Base-by-base conservation (phyloP, 1,140 invertebrate genomes). In the Heterodera schachtii region DNA sequence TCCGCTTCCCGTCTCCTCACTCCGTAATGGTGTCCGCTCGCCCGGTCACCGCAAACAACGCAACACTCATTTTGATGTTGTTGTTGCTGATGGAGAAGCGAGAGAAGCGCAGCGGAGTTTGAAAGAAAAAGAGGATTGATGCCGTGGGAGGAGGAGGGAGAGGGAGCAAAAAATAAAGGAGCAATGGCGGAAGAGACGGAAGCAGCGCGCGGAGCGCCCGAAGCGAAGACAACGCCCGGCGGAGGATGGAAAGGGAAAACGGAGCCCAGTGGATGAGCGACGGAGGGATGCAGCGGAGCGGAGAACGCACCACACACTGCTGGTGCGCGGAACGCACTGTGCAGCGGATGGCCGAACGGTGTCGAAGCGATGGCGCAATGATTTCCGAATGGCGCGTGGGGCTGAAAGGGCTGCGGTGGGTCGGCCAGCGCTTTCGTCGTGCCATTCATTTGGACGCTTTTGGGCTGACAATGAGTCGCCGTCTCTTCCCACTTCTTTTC, bases 31-130 rank as follows among this genome's bases (percentile, higher is more conserved):
- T 80, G 71, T 31, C 78, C 78, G 44, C 71, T 73, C 43, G 80
- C 80, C 75, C 69, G 66, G 79, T 81, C 78, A 57, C 81, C 81
- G 69, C 81, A 82, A 21, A 82, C 81, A n/a, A 70, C 60, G 70
- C 81, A 82, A 19, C 13, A 70, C 57, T 82, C 81, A 11, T 66
- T 46, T 41, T 78, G 76, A 60, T 78, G 64, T 46, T 78, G 77
- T 44, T 77, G 57, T 69, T 78, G 77, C 4, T 78, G 77, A 31
- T 78, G 77, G 16, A 78, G 44, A 41, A 78, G 21, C 47, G 77
- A 52, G 47, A 78, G 19, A 47, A 78, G 31, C 41, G 60, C 60
- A 5, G 77, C 77, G 2, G 64, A 19, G 46, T 46, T 78, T 41
- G 77, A 78, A 43, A 69, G 31, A 8, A 78, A 7, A 19, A 78